phyloP scores from a whole-genome alignment of 1,140 invertebrate species.

The Macrostomum lignano region DNA sequence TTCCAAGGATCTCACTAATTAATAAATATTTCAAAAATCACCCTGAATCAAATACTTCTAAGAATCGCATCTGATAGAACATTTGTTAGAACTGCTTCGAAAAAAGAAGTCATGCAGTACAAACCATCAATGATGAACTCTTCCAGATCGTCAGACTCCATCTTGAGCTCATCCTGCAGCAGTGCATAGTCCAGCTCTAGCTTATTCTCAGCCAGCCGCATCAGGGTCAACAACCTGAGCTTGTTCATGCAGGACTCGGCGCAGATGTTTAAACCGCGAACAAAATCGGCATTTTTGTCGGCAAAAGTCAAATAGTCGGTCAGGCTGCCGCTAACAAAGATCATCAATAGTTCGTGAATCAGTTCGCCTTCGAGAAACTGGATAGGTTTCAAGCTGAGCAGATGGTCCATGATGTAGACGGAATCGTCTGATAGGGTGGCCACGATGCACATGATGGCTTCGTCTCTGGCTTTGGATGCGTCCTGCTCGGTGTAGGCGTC shows the following conservation, averaged over 20 bases:
- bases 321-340: conserved; percentile 76
- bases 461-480: conserved; percentile 71
- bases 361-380: conserved; percentile 70
- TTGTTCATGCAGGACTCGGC: conserved; percentile 83
- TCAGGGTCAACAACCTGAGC: conserved; percentile 75
- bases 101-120: no score
- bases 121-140: conserved; percentile 83
- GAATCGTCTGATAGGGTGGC: conserved; percentile 71
- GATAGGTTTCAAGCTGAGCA: conserved; percentile 68
- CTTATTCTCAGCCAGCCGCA: conserved; percentile 69
- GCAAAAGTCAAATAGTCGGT: conserved; percentile 65
- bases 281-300: conserved; percentile 65
- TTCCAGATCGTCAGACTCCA: conserved; percentile 59
- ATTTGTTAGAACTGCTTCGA: no score
- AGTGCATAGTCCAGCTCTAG: conserved; percentile 62
- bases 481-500: conserved; percentile 83
- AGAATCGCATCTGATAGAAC: no score
- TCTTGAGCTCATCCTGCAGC: conserved; percentile 56
- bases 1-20: no score
- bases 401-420: conserved; percentile 68
- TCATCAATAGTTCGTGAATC: conserved; percentile 71
- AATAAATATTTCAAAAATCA: no score
- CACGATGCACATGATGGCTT: conserved; percentile 58
- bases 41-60: no score
- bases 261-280: conserved; percentile 48